Conservation (phyloP, 2,113 vertebrate species). For the Chaetops frenatus region DNA sequence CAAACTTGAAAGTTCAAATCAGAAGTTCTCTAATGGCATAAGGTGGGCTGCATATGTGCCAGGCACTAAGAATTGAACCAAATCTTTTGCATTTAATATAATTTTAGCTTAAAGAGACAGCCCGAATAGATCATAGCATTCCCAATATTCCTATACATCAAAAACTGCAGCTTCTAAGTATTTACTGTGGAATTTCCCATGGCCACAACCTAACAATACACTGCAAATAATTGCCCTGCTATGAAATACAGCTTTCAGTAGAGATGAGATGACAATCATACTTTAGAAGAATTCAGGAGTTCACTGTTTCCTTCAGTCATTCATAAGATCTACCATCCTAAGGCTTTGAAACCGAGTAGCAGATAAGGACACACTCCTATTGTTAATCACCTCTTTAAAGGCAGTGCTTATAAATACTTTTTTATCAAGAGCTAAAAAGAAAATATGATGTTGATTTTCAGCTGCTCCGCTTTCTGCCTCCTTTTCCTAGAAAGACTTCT, state of each 20-base stretch:
- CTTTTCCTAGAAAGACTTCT: background rate
- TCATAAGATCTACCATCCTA: background rate
- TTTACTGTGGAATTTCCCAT: background rate
- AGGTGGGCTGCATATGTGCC: background rate
- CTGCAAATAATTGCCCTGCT: background rate
- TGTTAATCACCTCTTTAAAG: background rate
- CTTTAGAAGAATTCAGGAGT: background rate
- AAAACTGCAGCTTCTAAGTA: background rate
- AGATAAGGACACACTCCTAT: background rate
- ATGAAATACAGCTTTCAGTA: background rate
- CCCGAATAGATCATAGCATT: background rate
- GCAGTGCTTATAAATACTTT: background rate
- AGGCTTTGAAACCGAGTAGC: background rate
- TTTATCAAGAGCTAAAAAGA: background rate
- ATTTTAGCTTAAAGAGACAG: background rate
- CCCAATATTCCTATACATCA: background rate
- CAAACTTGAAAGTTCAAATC: background rate
- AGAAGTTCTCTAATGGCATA: background rate
- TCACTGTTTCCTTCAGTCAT: background rate
- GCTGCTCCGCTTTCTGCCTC: background rate
- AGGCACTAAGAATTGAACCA: background rate
- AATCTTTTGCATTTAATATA: background rate
- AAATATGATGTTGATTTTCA: background rate
- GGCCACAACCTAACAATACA: background rate
- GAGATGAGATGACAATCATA: background rate